These are phyloP conservation scores for Mohoua ochrocephala DNA, from an alignment of 2,113 vertebrate genomes.

Conservation along the genomic window DNA sequence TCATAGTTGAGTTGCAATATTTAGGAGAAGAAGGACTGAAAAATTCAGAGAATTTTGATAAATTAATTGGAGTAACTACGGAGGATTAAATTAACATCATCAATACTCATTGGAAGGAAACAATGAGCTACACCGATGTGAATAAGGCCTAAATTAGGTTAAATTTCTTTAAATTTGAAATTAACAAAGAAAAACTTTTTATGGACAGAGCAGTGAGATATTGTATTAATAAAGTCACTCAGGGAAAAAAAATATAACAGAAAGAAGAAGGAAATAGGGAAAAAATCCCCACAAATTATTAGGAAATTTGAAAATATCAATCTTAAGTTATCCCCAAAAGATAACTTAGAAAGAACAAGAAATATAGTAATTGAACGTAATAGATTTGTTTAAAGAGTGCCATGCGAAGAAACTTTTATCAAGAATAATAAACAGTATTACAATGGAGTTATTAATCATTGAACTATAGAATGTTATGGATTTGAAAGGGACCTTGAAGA, in stretches of 20 bases:
- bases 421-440: background rate
- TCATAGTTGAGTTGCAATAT: background rate
- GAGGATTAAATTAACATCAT: background rate
- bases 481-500: background rate
- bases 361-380: background rate
- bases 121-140: background rate
- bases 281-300: background rate
- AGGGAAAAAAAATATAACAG: background rate
- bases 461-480: background rate
- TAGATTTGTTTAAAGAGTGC: background rate
- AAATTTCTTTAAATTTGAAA: background rate
- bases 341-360: background rate
- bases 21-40: background rate
- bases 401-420: background rate
- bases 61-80: background rate
- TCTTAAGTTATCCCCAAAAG: background rate
- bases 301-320: background rate
- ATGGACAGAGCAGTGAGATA: background rate
- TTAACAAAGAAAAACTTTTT: background rate
- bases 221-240: background rate
- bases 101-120: background rate
- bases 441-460: background rate
- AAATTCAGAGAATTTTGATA: background rate
- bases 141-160: background rate
- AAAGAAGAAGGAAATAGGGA: accelerated